Percentiles rank a stretch among this genome's conserved stretches.
Evolutionary conservation across 1,140 invertebrate genomes (phyloP).

Genomic region (Drepana arcuata): DNA sequence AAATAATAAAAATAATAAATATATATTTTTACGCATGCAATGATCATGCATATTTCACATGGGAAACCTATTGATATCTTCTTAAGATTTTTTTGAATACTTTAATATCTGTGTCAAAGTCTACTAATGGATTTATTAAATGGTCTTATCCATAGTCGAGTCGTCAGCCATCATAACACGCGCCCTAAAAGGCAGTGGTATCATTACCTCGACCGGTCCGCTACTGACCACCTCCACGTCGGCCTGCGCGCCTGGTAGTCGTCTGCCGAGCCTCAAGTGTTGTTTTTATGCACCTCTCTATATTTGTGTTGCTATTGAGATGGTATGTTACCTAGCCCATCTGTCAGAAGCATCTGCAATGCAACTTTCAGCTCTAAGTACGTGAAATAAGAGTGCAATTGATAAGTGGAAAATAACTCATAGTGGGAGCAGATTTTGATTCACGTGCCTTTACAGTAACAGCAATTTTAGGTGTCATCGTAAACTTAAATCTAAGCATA

Average conservation of each 20-base stretch:
- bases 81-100: background rate
- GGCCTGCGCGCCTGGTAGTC: conserved; percentile 44
- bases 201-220: conserved; percentile 55
- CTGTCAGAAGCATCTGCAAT: conserved; percentile 7
- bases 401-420: background rate
- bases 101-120: background rate
- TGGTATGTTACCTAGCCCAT: conserved; percentile 25
- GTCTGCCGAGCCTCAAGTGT: conserved; percentile 27
- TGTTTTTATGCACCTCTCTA: conserved; percentile 48
- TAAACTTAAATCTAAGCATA: no score
- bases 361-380: conserved; percentile 9
- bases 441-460: conserved; percentile 41
- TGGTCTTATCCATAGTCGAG: conserved; percentile 33
- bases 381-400: conserved; percentile 10
- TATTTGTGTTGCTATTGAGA: conserved; percentile 54
- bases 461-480: no score
- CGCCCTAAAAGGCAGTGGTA: conserved; percentile 58
- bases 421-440: conserved; percentile 28
- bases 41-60: background rate
- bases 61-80: background rate
- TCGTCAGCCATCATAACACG: conserved; percentile 40
- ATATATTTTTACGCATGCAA: background rate
- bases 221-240: conserved; percentile 36
- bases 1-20: background rate
- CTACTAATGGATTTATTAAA: background rate